Base-by-base conservation (phyloP, 2,888 invertebrate genomes). In the Mechanitis mazaeus region DNA sequence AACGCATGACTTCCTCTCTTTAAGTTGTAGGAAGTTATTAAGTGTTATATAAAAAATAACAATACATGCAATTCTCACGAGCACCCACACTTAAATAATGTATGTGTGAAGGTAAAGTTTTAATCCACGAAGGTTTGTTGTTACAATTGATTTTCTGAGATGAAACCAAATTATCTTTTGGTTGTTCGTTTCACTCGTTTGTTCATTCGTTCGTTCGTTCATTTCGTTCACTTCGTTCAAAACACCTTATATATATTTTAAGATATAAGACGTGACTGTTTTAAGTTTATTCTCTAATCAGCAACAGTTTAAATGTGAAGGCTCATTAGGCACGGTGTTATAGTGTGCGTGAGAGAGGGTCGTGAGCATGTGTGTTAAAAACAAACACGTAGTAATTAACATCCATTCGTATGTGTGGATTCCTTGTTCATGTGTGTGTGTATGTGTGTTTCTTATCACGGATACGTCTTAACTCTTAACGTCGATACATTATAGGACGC, bases 1-100 rank as follows among this genome's bases (percentile, higher is more conserved):
- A 84, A 81, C 78, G 78, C 83, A 83, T 75, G 81, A 84, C 85
- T 89, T 88, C 89, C 89, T 87, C 87, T 84, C 86, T 87, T 86
- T 81, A 80, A 79, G 77, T 78, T 83, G 83, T 87, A 87, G 87
- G 88, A 88, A 90, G 86, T 84, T 87, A 88, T 88, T 87, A 84
- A 83, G 78, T 83, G 78, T 73, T 79, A 77, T 76, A 80, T 78
- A 84, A 83, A 85, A 86, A 85, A 85, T 77, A 81, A 84, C 80
- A 82, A 84, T 81, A 76, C 75, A 73, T 77, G 74, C 77, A 50
- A 79, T 86, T 85, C 85, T 83, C 84, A 84, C 82, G 82, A 78
- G 73, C 73, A 76, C 76, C 79, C 79, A 77, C 79, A 78, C 78
- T 74, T 77, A 78, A 78, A 78, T 65, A 78, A 77, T 77, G 71